Conservation (phyloP, 2,888 invertebrate species). For the Drosophila recens region DNA sequence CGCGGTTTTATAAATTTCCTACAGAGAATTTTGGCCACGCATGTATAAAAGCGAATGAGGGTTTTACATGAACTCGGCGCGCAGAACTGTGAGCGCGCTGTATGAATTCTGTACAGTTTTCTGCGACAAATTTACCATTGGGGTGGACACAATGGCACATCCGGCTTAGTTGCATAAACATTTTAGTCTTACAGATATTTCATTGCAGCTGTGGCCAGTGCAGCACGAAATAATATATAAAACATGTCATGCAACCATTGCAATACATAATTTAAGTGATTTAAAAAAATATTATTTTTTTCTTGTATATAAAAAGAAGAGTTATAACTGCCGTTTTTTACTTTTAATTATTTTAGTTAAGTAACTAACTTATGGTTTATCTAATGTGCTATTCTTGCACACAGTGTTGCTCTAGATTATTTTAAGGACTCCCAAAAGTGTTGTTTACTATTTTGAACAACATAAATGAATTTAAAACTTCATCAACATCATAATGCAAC, state of each 20-base stretch:
- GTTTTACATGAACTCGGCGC: too few relatives aligned
- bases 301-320: not conserved
- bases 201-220: conserved; percentile 1
- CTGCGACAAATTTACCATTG: too few relatives aligned
- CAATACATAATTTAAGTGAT: conserved; percentile 3
- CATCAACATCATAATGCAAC: not conserved
- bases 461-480: not conserved
- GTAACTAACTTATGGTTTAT: not conserved
- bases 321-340: not conserved
- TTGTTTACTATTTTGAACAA: not conserved
- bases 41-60: too few relatives aligned
- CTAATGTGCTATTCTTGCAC: too few relatives aligned
- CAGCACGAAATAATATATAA: not conserved
- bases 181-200: not conserved
- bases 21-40: too few relatives aligned
- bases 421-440: conserved; percentile 4
- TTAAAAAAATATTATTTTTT: not conserved
- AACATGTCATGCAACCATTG: conserved; percentile 4
- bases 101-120: too few relatives aligned
- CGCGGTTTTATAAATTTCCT: too few relatives aligned
- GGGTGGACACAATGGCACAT: conserved; percentile 14
- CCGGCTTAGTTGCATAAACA: conserved; percentile 19
- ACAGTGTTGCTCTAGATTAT: too few relatives aligned
- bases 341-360: not conserved
- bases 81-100: too few relatives aligned